These are phyloP conservation scores for Microchrysa polita DNA, from an alignment of 2,888 invertebrate genomes.

Conservation along the genomic window DNA sequence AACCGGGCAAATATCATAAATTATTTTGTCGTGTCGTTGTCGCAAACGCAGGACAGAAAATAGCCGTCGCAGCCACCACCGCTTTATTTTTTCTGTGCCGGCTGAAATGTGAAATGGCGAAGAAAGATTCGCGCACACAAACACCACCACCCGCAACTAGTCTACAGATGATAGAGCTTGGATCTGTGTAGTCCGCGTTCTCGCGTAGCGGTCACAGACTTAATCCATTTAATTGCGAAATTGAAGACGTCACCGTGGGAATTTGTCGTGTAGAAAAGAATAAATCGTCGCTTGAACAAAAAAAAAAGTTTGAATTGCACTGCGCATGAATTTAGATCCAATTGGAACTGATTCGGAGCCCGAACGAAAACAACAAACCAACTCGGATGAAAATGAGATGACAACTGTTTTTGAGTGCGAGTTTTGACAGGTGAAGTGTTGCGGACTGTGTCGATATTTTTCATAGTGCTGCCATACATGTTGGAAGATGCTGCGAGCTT, in stretches of 20 bases:
- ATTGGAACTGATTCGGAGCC: neutral
- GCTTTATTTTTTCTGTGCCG: no score
- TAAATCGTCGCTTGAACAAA: neutral
- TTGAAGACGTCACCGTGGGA: neutral
- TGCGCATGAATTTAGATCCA: neutral
- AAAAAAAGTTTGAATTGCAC: neutral
- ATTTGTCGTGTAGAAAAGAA: neutral
- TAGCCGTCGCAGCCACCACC: neutral
- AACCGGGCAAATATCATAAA: neutral
- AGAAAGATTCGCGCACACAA: neutral
- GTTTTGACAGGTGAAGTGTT: constrained; percentile 17
- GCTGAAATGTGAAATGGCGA: neutral
- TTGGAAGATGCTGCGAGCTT: no score
- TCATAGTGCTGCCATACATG: neutral
- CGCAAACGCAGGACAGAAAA: neutral
- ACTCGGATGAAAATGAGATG: neutral
- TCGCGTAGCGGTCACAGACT: neutral
- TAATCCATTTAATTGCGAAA: constrained; percentile 8
- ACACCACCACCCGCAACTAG: neutral
- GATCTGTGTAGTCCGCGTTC: neutral
- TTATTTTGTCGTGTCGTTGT: neutral
- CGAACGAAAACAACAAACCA: neutral
- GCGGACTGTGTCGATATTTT: neutral
- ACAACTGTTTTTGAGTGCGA: constrained; percentile 8
- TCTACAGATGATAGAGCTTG: neutral